Conservation (phyloP, 1,140 invertebrate species). For the Trichonephila clavata region DNA sequence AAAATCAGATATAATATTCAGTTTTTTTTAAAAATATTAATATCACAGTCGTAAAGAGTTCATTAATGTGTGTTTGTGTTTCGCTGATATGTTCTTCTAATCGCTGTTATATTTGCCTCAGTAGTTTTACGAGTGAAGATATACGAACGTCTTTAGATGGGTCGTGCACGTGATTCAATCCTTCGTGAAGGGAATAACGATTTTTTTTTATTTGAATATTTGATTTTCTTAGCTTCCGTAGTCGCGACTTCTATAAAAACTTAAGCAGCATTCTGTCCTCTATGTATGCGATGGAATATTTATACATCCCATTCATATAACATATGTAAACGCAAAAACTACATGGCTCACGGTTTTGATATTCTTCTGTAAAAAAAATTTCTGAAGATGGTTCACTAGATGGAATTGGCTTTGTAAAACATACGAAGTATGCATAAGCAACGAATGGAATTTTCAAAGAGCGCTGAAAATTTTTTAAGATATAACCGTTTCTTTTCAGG, state of each 20-base stretch:
- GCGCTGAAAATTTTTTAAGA: constrained; percentile 17
- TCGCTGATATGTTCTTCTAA: too few relatives aligned
- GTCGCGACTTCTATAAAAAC: not conserved
- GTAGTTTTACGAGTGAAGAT: too few relatives aligned
- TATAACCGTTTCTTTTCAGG: not conserved
- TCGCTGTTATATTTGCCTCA: too few relatives aligned
- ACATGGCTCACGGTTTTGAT: constrained; percentile 50
- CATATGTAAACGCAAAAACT: not conserved
- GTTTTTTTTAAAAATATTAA: too few relatives aligned
- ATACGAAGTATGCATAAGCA: constrained; percentile 48
- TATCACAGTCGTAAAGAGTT: too few relatives aligned
- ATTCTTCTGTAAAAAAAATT: not conserved
- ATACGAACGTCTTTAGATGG: too few relatives aligned
- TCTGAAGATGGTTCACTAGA: not conserved
- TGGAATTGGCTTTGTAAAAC: not conserved
- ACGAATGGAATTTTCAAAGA: constrained; percentile 46
- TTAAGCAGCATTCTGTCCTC: constrained; percentile 7
- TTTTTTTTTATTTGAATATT: not conserved
- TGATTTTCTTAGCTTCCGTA: not conserved
- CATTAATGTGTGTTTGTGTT: too few relatives aligned
- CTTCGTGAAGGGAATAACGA: not conserved
- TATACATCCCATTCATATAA: not conserved
- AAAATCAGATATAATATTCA: too few relatives aligned
- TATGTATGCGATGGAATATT: not conserved
- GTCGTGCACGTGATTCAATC: not conserved